Base-by-base conservation (phyloP, 2,113 vertebrate genomes). In the Catharus minimus region DNA sequence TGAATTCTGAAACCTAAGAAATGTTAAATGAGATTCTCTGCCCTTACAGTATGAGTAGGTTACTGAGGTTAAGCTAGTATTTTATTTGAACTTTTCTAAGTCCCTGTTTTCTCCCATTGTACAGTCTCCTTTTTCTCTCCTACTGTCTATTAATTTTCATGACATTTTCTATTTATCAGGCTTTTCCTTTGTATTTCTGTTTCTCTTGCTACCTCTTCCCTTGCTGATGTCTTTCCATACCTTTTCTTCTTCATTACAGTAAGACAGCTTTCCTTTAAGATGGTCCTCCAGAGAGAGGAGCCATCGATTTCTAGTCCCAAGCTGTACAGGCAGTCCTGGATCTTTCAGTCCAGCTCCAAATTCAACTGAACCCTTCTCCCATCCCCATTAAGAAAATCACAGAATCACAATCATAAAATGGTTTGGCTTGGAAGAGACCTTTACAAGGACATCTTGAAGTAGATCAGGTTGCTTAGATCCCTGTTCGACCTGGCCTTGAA, bases 11-110 rank as follows among this genome's bases (percentile, higher is more conserved):
- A 97, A 89, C 95, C 91, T 87, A 92, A 94, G 96, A 97, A 97
- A 96, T 96, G 93, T 95, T 97, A 97, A 97, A 89, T 97, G 95
- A 94, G 72, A 92, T 96, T 97, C 90, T 92, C 95, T 93, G 88
- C 82, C 92, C 88, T 86, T 93, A 69, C 80, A 88, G 69, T 95
- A n/a, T 90, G 93, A 93, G 90, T 6, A 79, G 94, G 96, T 97
- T 95, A 85, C 86, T 58, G 58, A 96, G 95, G 96, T 94, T 97
- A 97, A 97, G 91, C 74, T 93, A 90, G 84, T 80, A 88, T 87
- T 89, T 86, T 86, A 92, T 96, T 95, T 97, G 91, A 97, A 96
- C 90, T 95, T 82, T 90, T 81, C 80, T 74, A 68, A 85, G 78
- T 72, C 26, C 56, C 53, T 88, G 43, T 81, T 95, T 91, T 91